Evolutionary conservation across 2,888 invertebrate genomes (phyloP), one percentile per base, ranked within the genome.

Genomic region (Drosophila mercatorum): DNA sequence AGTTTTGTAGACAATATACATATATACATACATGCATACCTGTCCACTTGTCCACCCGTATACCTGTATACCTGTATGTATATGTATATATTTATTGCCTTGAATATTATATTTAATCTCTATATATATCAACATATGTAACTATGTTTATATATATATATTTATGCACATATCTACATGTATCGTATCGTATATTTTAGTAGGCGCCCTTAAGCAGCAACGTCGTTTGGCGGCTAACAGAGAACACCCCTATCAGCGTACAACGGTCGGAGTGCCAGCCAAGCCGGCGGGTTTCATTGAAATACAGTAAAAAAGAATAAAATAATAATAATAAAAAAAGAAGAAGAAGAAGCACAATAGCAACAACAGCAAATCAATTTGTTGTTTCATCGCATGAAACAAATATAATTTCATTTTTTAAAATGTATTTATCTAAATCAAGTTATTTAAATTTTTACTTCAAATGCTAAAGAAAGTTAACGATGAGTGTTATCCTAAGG

Each of bases 161-260:
- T 76, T 62, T 76, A 73, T 77, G 64, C 71, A 78, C 65, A 77
- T 77, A 81, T 76, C 72, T 78, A 69, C 56, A 85, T 88, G 82
- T 83, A 89, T 90, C 83, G 86, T 88, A 89, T 87, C 89, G 82
- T 88, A 85, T 90, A 91, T 91, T 91, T 83, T 93, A 93, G 91
- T 93, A 93, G 93, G 92, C 89, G 93, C 93, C 91, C 87, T 93
- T 90, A 93, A 93, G 94, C 94, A 94, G 95, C 95, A 95, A 95
- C 97, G 96, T 97, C 96, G 96, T 96, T 95, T 96, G 96, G 94
- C 95, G 96, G 94, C 95, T 94, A 92, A 91, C 90, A 92, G 98
- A 95, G 98, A 98, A 94, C 98, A 98, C 96, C 98, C 98, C 94
- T 98, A 98, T 96, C 97, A 97, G 95, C 97, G 98, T 95, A 97